Evolutionary conservation across 2,888 invertebrate genomes (phyloP).

Genomic region (Acleris cristana): DNA sequence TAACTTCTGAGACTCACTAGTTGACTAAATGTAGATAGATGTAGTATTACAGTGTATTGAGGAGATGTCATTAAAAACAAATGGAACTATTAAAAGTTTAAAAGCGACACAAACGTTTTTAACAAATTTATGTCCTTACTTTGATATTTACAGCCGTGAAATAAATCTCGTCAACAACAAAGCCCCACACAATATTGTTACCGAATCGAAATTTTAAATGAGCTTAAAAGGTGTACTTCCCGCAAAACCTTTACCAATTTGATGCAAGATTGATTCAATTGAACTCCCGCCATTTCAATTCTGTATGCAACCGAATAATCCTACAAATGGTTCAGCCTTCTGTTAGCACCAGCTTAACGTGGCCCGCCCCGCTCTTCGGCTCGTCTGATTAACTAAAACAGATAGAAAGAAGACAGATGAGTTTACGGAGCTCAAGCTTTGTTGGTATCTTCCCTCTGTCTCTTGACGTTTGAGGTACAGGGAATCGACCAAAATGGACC

Average conservation of each 20-base stretch:
- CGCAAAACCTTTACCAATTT: conserved; percentile 70
- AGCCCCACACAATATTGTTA: conserved; percentile 41
- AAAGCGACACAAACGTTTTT: too few relatives aligned
- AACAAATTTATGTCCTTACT: background rate
- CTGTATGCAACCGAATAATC: conserved; percentile 76
- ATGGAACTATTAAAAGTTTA: too few relatives aligned
- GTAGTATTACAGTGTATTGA: too few relatives aligned
- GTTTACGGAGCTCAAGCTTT: conserved; percentile 58
- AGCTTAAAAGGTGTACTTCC: conserved; percentile 45
- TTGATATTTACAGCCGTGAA: conserved; percentile 6
- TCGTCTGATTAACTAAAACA: conserved; percentile 44
- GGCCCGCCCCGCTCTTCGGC: conserved; percentile 54
- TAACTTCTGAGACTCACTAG: too few relatives aligned
- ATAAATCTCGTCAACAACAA: conserved; percentile 18
- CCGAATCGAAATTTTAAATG: conserved; percentile 55
- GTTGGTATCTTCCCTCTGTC: conserved; percentile 68
- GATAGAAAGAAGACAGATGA: conserved; percentile 50
- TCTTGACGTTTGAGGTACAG: conserved; percentile 76
- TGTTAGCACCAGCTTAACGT: conserved; percentile 57
- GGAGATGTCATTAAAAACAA: too few relatives aligned
- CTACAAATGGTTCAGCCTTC: conserved; percentile 65
- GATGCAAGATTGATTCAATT: conserved; percentile 79
- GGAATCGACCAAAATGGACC: conserved; percentile 71
- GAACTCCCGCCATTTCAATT: conserved; percentile 69
- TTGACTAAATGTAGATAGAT: too few relatives aligned